phyloP scores from a whole-genome alignment of 2,797 vertebrate species.

The Pangasius djambal region DNA sequence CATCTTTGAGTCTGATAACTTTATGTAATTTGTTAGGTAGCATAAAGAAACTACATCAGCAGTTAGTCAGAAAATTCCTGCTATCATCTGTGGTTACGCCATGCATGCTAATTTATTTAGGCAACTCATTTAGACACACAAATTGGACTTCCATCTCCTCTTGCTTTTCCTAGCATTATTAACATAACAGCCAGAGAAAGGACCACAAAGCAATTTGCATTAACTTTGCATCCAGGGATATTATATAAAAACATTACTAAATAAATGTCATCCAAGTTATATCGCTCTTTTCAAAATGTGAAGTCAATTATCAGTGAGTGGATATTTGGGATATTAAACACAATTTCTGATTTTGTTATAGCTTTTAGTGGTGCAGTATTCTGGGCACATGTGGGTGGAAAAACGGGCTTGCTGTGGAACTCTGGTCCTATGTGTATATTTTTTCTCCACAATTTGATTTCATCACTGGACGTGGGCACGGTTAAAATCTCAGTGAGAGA shows the following conservation, averaged over 20 bases:
- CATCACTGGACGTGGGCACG: background rate
- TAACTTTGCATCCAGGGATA: slow-evolving; percentile 28
- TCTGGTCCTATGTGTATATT: background rate
- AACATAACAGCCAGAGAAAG: slow-evolving; percentile 26
- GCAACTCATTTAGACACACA: slow-evolving; percentile 53
- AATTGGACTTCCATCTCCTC: slow-evolving; percentile 46
- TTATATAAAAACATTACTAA: slow-evolving; percentile 16
- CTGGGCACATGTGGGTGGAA: slow-evolving; percentile 3
- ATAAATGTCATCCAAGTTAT: slow-evolving; percentile 21
- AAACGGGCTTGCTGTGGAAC: background rate
- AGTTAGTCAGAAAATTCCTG: slow-evolving; percentile 38
- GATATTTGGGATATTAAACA: slow-evolving; percentile 1
- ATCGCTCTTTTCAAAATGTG: slow-evolving; percentile 5
- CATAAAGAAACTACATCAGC: slow-evolving; percentile 40
- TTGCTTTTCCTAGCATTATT: slow-evolving; percentile 42
- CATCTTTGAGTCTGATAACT: slow-evolving; percentile 27
- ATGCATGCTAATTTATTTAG: slow-evolving; percentile 51
- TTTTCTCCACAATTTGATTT: slow-evolving; percentile 4
- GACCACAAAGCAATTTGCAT: slow-evolving; percentile 41
- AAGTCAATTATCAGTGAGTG: background rate
- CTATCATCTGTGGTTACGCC: slow-evolving; percentile 38
- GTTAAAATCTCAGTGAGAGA: background rate
- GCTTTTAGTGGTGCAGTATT: background rate
- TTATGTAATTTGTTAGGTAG: slow-evolving; percentile 28
- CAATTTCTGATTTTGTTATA: background rate